These are phyloP conservation scores for Hyposmocoma kahamanoa DNA, from an alignment of 1,140 invertebrate species.

Conservation along the genomic window DNA sequence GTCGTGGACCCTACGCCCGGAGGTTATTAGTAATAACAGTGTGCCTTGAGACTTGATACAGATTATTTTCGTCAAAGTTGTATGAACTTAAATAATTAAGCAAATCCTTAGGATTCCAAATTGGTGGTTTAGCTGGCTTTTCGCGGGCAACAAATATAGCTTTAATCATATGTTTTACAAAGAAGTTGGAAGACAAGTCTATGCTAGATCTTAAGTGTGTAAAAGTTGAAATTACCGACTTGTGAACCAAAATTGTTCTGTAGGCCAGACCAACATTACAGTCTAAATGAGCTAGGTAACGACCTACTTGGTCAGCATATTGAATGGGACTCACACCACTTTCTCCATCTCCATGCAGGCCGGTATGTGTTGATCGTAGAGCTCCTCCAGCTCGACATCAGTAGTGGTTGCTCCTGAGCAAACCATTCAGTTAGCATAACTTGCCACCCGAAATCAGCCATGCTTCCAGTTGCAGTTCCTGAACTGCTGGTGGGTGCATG, in stretches of 20 bases:
- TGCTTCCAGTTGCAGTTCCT: slow-evolving; percentile 8
- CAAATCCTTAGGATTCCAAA: background rate
- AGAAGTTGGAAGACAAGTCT: slow-evolving; percentile 6
- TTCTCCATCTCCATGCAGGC: slow-evolving; percentile 5
- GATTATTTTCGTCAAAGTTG: background rate
- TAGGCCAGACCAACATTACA: slow-evolving; percentile 15
- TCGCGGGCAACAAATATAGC: slow-evolving; percentile 5
- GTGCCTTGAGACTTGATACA: too few species aligned
- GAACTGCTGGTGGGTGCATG: slow-evolving; percentile 3
- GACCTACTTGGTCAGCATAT: slow-evolving; percentile 12
- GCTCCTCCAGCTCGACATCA: slow-evolving; percentile 7
- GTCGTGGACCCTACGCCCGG: too few species aligned
- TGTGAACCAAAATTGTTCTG: slow-evolving; percentile 23
- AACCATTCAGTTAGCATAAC: slow-evolving; percentile 4
- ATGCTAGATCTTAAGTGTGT: background rate
- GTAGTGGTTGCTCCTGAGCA: background rate
- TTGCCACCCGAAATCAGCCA: slow-evolving; percentile 13
- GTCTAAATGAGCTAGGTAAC: slow-evolving; percentile 18
- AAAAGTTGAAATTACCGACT: slow-evolving; percentile 21
- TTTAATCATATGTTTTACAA: slow-evolving; percentile 18
- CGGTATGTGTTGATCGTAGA: slow-evolving; percentile 9
- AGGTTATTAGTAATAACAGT: too few species aligned
- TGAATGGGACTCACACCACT: background rate
- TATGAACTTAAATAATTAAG: background rate
- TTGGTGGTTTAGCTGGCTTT: background rate